phyloP scores from a whole-genome alignment of 2,888 invertebrate species.

The Cheilosia pagana region DNA sequence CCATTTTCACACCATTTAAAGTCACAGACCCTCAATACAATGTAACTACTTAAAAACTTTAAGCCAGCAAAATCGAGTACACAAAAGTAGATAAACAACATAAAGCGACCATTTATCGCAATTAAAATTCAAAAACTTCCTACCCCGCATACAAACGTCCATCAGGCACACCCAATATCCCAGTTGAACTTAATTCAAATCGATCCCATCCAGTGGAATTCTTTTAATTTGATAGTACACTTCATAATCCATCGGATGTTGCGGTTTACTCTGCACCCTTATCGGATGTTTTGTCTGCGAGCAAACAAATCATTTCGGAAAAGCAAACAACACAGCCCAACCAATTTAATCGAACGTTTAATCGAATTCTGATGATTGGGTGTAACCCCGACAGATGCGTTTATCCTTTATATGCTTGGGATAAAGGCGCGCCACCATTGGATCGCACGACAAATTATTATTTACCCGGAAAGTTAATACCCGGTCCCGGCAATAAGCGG shows the following conservation, averaged over 20 bases:
- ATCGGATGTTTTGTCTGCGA: neutral
- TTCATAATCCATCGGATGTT: constrained; percentile 10
- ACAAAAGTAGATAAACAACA: too few species aligned
- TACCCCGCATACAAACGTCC: too few species aligned
- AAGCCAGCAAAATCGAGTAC: too few species aligned
- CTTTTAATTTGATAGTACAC: constrained; percentile 1
- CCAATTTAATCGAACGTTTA: constrained; percentile 60
- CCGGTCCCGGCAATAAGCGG: constrained; percentile 41
- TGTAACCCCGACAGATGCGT: constrained; percentile 42
- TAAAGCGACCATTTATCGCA: too few species aligned
- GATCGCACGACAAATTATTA: constrained; percentile 67
- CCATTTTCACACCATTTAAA: too few species aligned
- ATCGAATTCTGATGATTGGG: constrained; percentile 64
- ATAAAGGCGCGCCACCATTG: constrained; percentile 1
- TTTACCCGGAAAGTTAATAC: constrained; percentile 68
- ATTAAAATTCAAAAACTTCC: too few species aligned
- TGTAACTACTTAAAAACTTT: too few species aligned
- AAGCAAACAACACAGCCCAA: constrained; percentile 44
- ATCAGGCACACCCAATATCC: neutral
- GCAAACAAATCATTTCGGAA: constrained; percentile 60
- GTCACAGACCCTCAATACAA: too few species aligned
- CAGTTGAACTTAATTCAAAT: neutral
- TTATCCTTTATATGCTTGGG: constrained; percentile 23
- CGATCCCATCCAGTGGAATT: neutral
- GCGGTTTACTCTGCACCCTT: neutral